Evolutionary conservation across 2,888 invertebrate genomes (phyloP).

Genomic region (Cryptus viduatorius): DNA sequence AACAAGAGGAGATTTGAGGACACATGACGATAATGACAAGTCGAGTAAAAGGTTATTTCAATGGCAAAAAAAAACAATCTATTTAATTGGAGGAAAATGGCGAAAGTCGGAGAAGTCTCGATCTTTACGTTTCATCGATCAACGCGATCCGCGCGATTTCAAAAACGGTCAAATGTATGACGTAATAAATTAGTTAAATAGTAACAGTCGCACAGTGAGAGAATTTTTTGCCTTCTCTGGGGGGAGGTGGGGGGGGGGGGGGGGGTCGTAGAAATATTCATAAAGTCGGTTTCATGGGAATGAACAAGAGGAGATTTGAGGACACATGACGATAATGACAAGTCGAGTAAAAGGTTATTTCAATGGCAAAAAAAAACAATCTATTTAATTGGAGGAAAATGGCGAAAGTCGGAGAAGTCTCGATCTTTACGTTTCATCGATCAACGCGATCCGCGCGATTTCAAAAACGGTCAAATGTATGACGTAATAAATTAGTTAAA

Average conservation of each 20-base stretch:
- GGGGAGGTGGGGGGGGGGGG: too few species aligned
- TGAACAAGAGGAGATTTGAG: neutral
- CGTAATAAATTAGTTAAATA: too few species aligned
- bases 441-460: neutral
- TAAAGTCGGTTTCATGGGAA: neutral
- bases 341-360: neutral
- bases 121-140: neutral
- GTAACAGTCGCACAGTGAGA: too few species aligned
- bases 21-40: slow-evolving; percentile 7
- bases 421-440: neutral
- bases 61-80: neutral
- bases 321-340: slow-evolving; percentile 12
- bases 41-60: neutral
- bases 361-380: neutral
- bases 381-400: neutral
- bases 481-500: neutral
- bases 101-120: neutral
- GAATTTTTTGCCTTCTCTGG: too few species aligned
- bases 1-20: neutral
- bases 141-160: neutral
- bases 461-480: neutral
- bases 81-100: neutral
- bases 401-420: neutral
- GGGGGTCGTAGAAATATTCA: too few species aligned
- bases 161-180: neutral